These are phyloP conservation scores for Ecdyonurus torrentis DNA, from an alignment of 2,888 invertebrate genomes.

Conservation along the genomic window DNA sequence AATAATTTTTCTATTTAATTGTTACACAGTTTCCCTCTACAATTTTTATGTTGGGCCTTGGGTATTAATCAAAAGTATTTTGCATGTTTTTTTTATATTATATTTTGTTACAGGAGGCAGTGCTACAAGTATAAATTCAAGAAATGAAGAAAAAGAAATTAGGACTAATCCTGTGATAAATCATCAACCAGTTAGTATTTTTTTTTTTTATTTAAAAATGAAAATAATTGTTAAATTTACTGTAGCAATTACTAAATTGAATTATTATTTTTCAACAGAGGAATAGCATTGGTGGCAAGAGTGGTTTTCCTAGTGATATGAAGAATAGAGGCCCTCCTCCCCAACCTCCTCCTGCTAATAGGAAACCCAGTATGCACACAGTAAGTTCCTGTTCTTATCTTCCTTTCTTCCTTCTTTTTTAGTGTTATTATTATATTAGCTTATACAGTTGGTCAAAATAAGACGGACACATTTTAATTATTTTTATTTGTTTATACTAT, in stretches of 20 bases:
- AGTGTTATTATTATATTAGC: too few species aligned
- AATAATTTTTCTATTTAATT: too few species aligned
- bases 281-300: background rate
- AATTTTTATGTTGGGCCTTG: too few species aligned
- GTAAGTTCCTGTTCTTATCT: too few species aligned
- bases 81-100: too few species aligned
- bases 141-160: background rate
- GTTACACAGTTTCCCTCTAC: too few species aligned
- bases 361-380: conserved; percentile 46
- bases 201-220: background rate
- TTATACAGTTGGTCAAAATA: too few species aligned
- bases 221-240: background rate
- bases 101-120: background rate
- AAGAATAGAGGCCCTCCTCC: conserved; percentile 62
- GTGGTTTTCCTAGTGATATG: conserved; percentile 24
- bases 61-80: too few species aligned
- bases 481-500: too few species aligned
- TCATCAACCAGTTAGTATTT: background rate
- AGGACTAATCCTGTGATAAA: background rate
- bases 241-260: background rate
- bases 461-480: too few species aligned
- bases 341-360: conserved; percentile 48
- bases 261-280: background rate
- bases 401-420: too few species aligned
- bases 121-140: background rate